A percentile compares a stretch with the other conserved stretches of the same genome.
These are phyloP conservation scores for Gnathonemus echidnorhynchus DNA, from an alignment of 2,113 vertebrate species.

Conservation along the genomic window DNA sequence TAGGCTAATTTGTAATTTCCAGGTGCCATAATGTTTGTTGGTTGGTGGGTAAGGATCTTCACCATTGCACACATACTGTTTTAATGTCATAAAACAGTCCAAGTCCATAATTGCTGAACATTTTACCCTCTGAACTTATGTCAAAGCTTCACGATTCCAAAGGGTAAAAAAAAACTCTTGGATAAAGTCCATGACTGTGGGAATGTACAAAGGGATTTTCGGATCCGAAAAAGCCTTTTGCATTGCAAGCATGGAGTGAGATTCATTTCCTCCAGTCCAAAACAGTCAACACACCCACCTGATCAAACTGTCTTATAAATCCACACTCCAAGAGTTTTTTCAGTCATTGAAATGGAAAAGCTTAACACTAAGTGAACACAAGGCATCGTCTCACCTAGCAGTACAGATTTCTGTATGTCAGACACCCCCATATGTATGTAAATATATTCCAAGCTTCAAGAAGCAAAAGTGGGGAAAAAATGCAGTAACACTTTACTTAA, in stretches of 20 bases:
- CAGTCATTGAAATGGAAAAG: not conserved
- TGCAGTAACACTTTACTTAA: not conserved
- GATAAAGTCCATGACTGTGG: not conserved
- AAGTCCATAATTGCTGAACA: not conserved
- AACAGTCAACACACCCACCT: not conserved
- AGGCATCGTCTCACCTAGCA: constrained; percentile 12
- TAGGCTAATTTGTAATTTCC: constrained; percentile 21
- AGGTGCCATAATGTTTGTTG: constrained; percentile 24
- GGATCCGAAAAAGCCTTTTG: constrained; percentile 14
- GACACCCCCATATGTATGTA: constrained; percentile 27
- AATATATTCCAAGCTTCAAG: constrained; percentile 50
- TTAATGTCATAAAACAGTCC: not conserved
- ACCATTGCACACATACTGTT: not conserved
- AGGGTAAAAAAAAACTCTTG: not conserved
- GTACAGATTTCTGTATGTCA: not conserved
- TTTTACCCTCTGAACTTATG: constrained; percentile 3
- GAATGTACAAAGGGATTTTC: constrained; percentile 9
- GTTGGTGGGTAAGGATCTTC: not conserved
- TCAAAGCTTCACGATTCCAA: not conserved
- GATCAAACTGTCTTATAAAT: not conserved
- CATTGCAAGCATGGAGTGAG: constrained; percentile 9
- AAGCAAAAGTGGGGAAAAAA: not conserved
- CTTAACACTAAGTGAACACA: not conserved
- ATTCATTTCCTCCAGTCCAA: not conserved
- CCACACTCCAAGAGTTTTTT: constrained; percentile 5